These are phyloP conservation scores for Cathartes aura DNA, from an alignment of 2,113 vertebrate genomes.

Conservation along the genomic window DNA sequence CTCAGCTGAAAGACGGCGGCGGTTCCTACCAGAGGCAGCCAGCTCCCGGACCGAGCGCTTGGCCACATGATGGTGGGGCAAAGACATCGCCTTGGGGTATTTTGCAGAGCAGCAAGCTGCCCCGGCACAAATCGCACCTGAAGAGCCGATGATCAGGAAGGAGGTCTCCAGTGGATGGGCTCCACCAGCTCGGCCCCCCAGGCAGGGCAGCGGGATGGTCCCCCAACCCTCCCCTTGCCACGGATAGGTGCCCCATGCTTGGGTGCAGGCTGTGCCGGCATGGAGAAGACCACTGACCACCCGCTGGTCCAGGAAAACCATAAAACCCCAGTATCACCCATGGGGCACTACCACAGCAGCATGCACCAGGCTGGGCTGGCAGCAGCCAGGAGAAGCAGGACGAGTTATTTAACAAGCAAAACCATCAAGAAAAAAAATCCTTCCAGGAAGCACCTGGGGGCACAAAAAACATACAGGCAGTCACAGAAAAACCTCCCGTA, in stretches of 20 bases:
- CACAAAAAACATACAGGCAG: too few relatives aligned
- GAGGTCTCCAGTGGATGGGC: not conserved
- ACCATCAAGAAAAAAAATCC: not conserved
- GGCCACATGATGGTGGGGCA: not conserved
- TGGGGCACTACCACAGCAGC: not conserved
- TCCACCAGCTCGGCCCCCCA: not conserved
- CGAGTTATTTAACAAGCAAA: not conserved
- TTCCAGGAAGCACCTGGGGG: not conserved
- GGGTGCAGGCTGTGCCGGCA: rapidly evolving
- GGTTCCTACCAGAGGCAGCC: not conserved
- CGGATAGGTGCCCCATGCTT: rapidly evolving
- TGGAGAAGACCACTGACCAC: not conserved
- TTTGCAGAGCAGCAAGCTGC: not conserved
- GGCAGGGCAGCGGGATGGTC: not conserved
- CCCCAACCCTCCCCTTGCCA: not conserved
- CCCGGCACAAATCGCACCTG: not conserved
- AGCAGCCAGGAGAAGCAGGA: rapidly evolving
- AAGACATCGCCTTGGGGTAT: not conserved
- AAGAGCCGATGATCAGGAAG: not conserved
- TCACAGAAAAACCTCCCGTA: not conserved
- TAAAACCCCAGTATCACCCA: not conserved
- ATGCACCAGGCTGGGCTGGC: not conserved
- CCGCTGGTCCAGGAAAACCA: not conserved
- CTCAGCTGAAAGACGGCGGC: rapidly evolving
- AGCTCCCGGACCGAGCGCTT: rapidly evolving